Evolutionary conservation across 1,140 invertebrate species (phyloP), one percentile per base, ranked within the genome.

Genomic region (Luehdorfia chinensis): DNA sequence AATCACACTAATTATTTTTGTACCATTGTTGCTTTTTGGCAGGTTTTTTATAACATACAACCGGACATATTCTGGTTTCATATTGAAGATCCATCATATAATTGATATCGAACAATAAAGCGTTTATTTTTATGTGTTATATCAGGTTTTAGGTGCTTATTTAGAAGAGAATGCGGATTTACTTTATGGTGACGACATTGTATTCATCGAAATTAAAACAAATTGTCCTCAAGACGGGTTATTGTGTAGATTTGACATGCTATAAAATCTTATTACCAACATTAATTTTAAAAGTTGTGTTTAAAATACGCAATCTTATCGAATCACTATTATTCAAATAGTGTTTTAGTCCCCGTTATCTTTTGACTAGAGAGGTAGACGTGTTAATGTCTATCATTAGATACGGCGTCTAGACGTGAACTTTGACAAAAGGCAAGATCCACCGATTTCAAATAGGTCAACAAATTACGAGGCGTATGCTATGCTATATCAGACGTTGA

Each of bases 21-120:
- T 21, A 21, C 2, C 19, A 3, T 3, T 3, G 2, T 2, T 21
- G 19, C 19, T 21, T 21, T 2, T 6, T 6, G 2, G 6, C 6
- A 21, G 6, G 6, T 21, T 21, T 21, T 21, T 21, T 3, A 3
- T 6, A 6, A 21, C 19, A 21, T 6, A 21, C 6, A 43, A 43
- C 39, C 39, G 39, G 39, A 43, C 27, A 30, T 43, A 43, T 43
- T 43, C 39, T 43, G 39, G 39, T 43, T 43, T 43, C 25, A 16
- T 15, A 43, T 43, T 25, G 15, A 30, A n/a, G 9, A 18, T 30
- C 14, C 9, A 28, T 43, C 14, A 43, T 43, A 43, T 43, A 43
- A 43, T 30, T 43, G 39, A 14, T 28, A 14, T 15, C 11, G 8
- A 43, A 30, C 39, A 43, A 43, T 28, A 43, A 43, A 43, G 15